Evolutionary conservation across 2,797 vertebrate species (phyloP), one percentile per base, ranked within the genome.

Genomic region (Falco novaeseelandiae): DNA sequence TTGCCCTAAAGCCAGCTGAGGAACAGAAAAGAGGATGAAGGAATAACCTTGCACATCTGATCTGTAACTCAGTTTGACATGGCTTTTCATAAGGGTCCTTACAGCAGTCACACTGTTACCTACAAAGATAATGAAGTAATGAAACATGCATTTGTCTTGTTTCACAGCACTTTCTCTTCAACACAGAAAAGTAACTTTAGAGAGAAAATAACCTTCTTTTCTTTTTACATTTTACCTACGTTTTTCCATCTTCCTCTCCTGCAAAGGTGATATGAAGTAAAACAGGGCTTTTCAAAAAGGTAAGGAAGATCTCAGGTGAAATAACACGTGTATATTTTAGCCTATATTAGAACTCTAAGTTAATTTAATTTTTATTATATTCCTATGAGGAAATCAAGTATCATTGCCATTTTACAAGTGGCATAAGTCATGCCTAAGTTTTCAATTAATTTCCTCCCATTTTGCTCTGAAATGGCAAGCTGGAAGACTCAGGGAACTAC

Each of bases 21-120:
- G 40, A 96, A 71, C 62, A 92, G 65, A 93, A 70, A 34, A 48
- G 7, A 46, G 36, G 78, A 96, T 89, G 65, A 94, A 96, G 87
- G 38, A 93, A 34, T 32, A 89, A 78, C 36, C n/a, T 91, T 89
- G 73, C 57, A 78, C 69, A 3, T 25, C 67, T 65, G 66, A 34
- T 89, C 63, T 73, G 32, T 42, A 78, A 25, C 71, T 90, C 59
- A 22, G 32, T 92, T 65, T 72, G 89, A 89, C 89, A 74, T 27
- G 26, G 65, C 82, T 76, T 83, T 70, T 66, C 87, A 13, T 52
- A 57, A 81, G 85, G 58, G 4, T 74, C 83, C 87, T 91, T 14
- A 16, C 55, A 80, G 95, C 77, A 54, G 71, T 49, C 93, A 90
- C 54, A n/a, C 22, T 10, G n/a, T 49, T 89, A 38, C 38, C 51